Percentiles rank a stretch among this genome's conserved stretches.
phyloP scores from a whole-genome alignment of 2,797 vertebrate genomes.

The Pogonophryne albipinna region DNA sequence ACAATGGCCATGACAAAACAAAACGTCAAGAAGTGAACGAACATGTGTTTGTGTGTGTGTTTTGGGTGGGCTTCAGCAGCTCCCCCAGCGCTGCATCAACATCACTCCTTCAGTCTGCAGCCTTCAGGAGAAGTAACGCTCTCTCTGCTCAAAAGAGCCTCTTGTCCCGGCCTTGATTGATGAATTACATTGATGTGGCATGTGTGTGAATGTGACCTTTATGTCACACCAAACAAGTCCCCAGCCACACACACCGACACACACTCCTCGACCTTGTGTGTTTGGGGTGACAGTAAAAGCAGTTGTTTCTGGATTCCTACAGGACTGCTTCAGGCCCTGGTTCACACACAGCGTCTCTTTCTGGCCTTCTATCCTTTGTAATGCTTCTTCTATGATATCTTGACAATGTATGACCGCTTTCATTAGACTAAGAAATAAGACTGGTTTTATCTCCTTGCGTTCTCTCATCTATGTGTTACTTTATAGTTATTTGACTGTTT shows the following conservation, averaged over 20 bases:
- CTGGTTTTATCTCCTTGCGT: too few species aligned
- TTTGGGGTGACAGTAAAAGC: background rate
- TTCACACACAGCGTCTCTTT: too few species aligned
- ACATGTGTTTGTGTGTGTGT: conserved; percentile 32
- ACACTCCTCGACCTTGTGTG: background rate
- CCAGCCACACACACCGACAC: background rate
- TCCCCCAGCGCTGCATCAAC: conserved; percentile 46
- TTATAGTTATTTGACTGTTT: too few species aligned
- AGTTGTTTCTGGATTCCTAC: background rate
- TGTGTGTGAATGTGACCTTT: conserved; percentile 51
- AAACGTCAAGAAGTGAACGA: conserved; percentile 77
- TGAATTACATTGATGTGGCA: conserved; percentile 51
- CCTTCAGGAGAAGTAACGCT: conserved; percentile 41
- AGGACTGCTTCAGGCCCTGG: too few species aligned
- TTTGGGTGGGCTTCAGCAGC: conserved; percentile 68
- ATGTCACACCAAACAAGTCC: conserved; percentile 5
- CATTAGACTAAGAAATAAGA: too few species aligned
- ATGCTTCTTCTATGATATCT: too few species aligned
- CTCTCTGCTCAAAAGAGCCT: conserved; percentile 56
- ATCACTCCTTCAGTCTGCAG: conserved; percentile 49
- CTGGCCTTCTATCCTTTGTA: too few species aligned
- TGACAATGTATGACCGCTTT: too few species aligned
- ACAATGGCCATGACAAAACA: conserved; percentile 84
- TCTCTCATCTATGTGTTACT: too few species aligned
- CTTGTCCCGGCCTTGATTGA: conserved; percentile 47